Base-by-base conservation (phyloP, 2,113 vertebrate genomes). In the Colaptes auratus region DNA sequence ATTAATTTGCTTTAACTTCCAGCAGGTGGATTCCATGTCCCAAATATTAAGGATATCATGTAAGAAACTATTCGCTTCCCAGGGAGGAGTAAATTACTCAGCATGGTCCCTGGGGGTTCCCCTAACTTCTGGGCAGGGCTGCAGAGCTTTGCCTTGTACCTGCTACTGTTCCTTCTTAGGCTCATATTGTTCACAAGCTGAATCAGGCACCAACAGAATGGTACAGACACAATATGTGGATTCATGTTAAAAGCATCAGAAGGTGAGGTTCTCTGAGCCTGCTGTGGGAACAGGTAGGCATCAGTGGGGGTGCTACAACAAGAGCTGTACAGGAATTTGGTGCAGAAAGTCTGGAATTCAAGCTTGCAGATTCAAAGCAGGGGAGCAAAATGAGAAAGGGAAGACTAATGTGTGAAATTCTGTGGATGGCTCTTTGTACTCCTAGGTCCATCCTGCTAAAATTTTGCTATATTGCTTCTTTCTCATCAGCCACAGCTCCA, bases 211-310 rank as follows among this genome's bases (percentile, higher is more conserved):
- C 35, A 66, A 33, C 18, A 24, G 63, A 59, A 31, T 1, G 8
- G 19, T 33, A 33, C 1, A 10, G 50, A 55, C n/a, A 15, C 2
- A 5, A 20, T 4, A 6, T 61, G 27, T 1, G 2, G 24, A n/a
- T 58, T 39, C 2, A 1, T 44, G 12, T 75, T n/a, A 12, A 24
- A 71, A 24, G 16, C 8, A 0, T 46, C 48, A 44, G 63, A 67
- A 53, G 27, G 5, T 35, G 56, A 74, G 9, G 12, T 10, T 69
- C 31, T 28, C 10, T 15, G 65, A 33, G 64, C 8, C 42, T 21
- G 0, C 28, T 25, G 5, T 48, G 31, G 31, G 53, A 52, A 52
- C 0, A 31, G 15, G 12, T 4, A 19, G 9, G 35, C 6, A 25
- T 36, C 0, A 1, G 33, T 39, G 24, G 19, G 52, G 46, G 18